Percentiles rank a stretch among this genome's conserved stretches.
These are phyloP conservation scores for Galaxea fascicularis DNA, from an alignment of 92 coral and sea anemone genomes.

Conservation along the genomic window DNA sequence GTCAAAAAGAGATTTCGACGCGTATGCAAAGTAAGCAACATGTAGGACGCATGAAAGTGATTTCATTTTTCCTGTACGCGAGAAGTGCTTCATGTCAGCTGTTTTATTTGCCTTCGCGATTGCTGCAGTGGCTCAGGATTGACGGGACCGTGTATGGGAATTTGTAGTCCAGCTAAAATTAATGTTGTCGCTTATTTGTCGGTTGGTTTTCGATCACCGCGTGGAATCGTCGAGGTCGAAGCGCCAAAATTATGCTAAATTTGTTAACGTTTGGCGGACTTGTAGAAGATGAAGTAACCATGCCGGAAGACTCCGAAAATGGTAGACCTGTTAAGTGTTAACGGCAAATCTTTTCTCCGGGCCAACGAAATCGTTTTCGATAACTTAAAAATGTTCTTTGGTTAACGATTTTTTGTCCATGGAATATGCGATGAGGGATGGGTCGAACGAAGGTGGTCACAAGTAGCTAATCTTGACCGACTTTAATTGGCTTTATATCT, in stretches of 20 bases:
- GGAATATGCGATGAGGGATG: no score
- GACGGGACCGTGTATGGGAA: neutral
- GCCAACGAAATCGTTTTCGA: no score
- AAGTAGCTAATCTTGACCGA: no score
- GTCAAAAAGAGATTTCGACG: conserved; percentile 7
- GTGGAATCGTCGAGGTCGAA: neutral
- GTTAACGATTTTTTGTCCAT: no score
- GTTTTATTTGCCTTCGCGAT: conserved; percentile 33
- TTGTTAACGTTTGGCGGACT: neutral
- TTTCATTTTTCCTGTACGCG: conserved; percentile 11
- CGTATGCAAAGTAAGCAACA: conserved; percentile 41
- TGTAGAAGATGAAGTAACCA: neutral
- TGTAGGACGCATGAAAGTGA: conserved; percentile 57
- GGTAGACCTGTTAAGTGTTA: neutral
- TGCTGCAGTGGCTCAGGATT: neutral
- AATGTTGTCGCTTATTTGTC: neutral
- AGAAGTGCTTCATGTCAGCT: conserved; percentile 53
- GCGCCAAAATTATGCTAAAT: conserved; percentile 36
- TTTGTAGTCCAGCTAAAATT: neutral
- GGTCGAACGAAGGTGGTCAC: no score
- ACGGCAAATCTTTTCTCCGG: neutral
- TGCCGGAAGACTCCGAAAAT: neutral
- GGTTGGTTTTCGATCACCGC: neutral
- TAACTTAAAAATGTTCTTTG: no score
- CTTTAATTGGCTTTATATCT: no score